These are phyloP conservation scores for Strigamia maritima DNA, from an alignment of 2,888 invertebrate species.

Conservation along the genomic window DNA sequence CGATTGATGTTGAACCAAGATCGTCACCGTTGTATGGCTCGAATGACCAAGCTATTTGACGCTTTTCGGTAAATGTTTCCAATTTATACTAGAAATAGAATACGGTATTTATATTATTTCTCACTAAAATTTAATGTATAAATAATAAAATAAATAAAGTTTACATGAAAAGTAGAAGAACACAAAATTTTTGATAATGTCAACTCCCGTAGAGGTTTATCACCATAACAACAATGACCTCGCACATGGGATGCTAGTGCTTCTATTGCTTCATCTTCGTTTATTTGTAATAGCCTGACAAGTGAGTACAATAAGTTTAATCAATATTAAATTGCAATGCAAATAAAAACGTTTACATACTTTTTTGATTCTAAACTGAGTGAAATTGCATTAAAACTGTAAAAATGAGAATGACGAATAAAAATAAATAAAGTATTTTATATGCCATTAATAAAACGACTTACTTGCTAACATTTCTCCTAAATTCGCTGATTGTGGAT, in stretches of 20 bases:
- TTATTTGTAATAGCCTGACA: constrained; percentile 45
- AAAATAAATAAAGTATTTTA: too few relatives aligned
- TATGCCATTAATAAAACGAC: neutral
- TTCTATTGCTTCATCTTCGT: constrained; percentile 54
- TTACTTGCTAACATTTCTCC: constrained; percentile 3
- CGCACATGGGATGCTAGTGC: constrained; percentile 54
- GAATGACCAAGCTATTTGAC: constrained; percentile 57
- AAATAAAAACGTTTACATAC: neutral
- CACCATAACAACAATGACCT: constrained; percentile 57
- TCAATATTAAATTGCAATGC: neutral
- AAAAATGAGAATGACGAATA: neutral
- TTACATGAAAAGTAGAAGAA: constrained; percentile 57
- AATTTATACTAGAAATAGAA: constrained; percentile 55
- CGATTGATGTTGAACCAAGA: neutral
- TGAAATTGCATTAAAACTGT: neutral
- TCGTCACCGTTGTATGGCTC: constrained; percentile 53
- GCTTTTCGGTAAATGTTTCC: constrained; percentile 57
- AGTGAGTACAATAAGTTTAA: neutral
- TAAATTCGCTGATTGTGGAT: neutral
- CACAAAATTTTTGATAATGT: constrained; percentile 54
- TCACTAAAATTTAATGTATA: neutral
- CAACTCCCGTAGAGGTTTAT: constrained; percentile 55
- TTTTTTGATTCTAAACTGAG: neutral
- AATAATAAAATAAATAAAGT: constrained; percentile 43
- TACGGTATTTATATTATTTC: neutral